A percentile compares a stretch with the other conserved stretches of the same genome.
Conservation (phyloP, 2,888 invertebrate species). For the Rotaria sp. region DNA sequence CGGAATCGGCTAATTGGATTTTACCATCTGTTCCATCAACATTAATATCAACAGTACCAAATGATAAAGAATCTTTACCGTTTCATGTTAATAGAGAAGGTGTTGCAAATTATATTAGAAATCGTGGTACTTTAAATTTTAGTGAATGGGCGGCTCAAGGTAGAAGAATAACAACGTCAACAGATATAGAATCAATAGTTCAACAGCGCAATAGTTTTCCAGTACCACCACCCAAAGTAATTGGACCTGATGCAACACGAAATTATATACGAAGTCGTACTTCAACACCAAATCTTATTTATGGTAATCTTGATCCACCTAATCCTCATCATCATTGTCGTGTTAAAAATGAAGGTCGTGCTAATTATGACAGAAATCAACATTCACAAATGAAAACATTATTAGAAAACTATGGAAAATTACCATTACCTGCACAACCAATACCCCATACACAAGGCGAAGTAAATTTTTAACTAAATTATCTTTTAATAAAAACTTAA, state of each 20-base stretch:
- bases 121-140: constrained; percentile 31
- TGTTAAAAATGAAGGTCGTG: constrained; percentile 33
- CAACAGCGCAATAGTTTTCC: not conserved
- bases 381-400: constrained; percentile 29
- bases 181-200: not conserved
- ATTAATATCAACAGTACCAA: not conserved
- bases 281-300: constrained; percentile 31
- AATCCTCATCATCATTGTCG: constrained; percentile 31
- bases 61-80: not conserved
- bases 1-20: not conserved
- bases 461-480: constrained; percentile 14
- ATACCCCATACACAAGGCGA: constrained; percentile 33
- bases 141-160: constrained; percentile 24
- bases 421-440: not conserved
- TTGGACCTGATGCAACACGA: not conserved
- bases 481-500: not conserved
- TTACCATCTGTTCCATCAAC: not conserved
- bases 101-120: constrained; percentile 29
- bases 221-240: constrained; percentile 33
- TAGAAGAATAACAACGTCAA: not conserved
- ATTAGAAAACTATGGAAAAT: constrained; percentile 33
- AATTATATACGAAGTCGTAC: not conserved
- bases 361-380: constrained; percentile 35
- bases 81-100: constrained; percentile 35
- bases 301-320: constrained; percentile 34